Evolutionary conservation across 2,797 vertebrate genomes (phyloP).

Genomic region (Ispidina lecontei): DNA sequence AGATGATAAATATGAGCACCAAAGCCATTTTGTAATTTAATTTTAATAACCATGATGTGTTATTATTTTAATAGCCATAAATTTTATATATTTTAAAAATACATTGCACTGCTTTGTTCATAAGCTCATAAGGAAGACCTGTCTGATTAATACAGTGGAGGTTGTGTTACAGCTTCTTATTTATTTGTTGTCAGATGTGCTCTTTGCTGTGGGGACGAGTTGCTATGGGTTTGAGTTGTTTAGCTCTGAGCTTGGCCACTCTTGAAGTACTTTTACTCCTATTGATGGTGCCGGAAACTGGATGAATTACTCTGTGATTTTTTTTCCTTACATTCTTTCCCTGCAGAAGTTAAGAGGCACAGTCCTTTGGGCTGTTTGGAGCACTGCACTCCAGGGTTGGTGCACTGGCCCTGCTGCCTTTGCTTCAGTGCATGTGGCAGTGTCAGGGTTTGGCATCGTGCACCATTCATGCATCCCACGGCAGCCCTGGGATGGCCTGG

Average conservation of each 20-base stretch:
- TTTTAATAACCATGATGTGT: conserved; percentile 63
- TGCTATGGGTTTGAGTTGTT: background rate
- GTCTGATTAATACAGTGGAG: background rate
- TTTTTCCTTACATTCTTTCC: background rate
- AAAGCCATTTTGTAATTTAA: conserved; percentile 66
- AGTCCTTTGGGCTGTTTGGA: background rate
- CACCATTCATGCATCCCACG: fast-evolving
- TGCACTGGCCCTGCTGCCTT: background rate
- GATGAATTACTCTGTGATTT: background rate
- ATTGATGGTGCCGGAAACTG: background rate
- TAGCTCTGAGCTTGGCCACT: background rate
- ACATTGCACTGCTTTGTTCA: background rate
- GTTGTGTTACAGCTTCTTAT: background rate
- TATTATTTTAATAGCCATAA: conserved; percentile 14
- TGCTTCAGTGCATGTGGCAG: fast-evolving
- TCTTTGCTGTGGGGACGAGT: background rate
- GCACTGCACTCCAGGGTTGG: background rate
- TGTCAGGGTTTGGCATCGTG: background rate
- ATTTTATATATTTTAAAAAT: background rate
- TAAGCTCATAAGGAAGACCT: background rate
- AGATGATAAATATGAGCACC: conserved; percentile 58
- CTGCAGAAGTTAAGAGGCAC: background rate
- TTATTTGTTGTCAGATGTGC: background rate
- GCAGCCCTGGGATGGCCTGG: background rate
- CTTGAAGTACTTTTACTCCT: background rate